Percentiles rank a stretch among this genome's conserved stretches.
These are phyloP conservation scores for Pantherophis guttatus DNA, from an alignment of 2,113 vertebrate genomes.

Conservation along the genomic window DNA sequence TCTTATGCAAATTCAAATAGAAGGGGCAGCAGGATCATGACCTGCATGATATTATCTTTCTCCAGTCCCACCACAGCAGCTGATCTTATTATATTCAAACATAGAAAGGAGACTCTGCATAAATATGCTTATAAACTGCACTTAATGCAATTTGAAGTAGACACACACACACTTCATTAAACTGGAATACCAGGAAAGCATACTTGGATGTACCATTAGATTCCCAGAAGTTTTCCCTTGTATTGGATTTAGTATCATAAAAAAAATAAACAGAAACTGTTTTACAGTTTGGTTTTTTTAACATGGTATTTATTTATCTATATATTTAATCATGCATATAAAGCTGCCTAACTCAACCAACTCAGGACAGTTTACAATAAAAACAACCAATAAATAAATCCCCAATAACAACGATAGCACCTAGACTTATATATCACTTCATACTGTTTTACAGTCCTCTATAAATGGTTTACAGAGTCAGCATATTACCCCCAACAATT, in stretches of 20 bases:
- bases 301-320: slow-evolving; percentile 64
- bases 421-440: no score
- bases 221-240: background rate
- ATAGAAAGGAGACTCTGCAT: background rate
- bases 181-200: background rate
- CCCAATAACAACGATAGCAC: background rate
- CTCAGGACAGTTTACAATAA: background rate
- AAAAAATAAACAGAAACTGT: background rate
- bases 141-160: slow-evolving; percentile 52
- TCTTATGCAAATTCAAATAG: background rate
- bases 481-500: no score
- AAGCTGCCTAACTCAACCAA: background rate
- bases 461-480: no score
- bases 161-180: background rate
- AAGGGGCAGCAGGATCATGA: background rate
- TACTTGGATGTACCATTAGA: background rate
- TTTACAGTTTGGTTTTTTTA: slow-evolving; percentile 51
- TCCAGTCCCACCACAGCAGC: background rate
- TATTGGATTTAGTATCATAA: background rate
- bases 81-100: background rate
- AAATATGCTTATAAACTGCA: background rate
- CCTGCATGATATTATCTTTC: background rate
- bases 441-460: no score
- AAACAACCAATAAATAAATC: background rate
- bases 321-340: slow-evolving; percentile 28